Percentiles rank a stretch among this genome's conserved stretches.
These are phyloP conservation scores for Chromobotia macracanthus DNA, from an alignment of 2,797 vertebrate genomes.

Conservation along the genomic window DNA sequence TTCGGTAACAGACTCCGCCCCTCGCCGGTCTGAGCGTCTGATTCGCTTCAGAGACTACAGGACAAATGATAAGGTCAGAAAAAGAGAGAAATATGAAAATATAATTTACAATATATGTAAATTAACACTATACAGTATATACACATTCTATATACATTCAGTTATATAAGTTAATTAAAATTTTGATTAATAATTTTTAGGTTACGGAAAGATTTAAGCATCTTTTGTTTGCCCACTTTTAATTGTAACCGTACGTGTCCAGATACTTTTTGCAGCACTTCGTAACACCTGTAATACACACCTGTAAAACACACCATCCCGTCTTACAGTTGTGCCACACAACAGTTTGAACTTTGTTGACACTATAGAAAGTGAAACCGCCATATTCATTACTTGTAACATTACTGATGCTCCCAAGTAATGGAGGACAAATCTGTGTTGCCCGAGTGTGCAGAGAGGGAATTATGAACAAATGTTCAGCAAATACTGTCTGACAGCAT, in stretches of 20 bases:
- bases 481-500: neutral
- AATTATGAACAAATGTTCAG: neutral
- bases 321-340: neutral
- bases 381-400: neutral
- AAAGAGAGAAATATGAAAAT: neutral
- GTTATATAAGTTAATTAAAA: too few species aligned
- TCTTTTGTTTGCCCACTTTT: neutral
- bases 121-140: too few species aligned
- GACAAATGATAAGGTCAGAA: neutral
- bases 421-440: neutral
- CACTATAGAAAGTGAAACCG: neutral
- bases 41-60: constrained; percentile 91
- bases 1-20: constrained; percentile 93
- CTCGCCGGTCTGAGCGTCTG: constrained; percentile 91
- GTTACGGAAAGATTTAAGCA: too few species aligned
- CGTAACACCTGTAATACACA: neutral
- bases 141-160: too few species aligned
- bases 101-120: too few species aligned
- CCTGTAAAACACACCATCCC: neutral
- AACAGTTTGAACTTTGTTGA: neutral
- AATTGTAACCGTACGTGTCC: neutral
- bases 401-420: neutral
- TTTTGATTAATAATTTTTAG: too few species aligned
- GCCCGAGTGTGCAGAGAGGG: neutral
- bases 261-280: neutral